Base-by-base conservation (phyloP, 35 echinoderm and acorn worm genomes). In the Apostichopus japonicus region DNA sequence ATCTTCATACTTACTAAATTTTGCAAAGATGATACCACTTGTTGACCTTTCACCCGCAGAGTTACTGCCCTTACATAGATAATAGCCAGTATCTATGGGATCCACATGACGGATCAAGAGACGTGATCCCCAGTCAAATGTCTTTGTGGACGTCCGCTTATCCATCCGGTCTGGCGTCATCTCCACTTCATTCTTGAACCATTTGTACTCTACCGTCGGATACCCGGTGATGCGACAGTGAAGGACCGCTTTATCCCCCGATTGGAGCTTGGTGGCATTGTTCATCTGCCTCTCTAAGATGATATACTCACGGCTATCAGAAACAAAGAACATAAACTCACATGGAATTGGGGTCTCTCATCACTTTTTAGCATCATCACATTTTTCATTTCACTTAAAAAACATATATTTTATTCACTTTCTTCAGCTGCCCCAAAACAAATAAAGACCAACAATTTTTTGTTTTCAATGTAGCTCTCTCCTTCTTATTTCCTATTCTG, bases 21-120 rank as follows among this genome's bases (percentile, higher is more conserved):
- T 96, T 33, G 90, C 97, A 92, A 92, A 95, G 55, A 99, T 61
- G 23, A 96, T 99, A 19, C 97, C 97, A 5, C 91, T 96, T 5
- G 95, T 93, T 21, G 93, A 93, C 23, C 79, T 57, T 56, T 78
- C 89, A 13, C 97, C 97, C 15, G 92, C 93, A 78, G 24, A 23
- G 25, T 96, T 99, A 24, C 92, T 79, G 1, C 88, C 97, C 52
- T 79, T 81, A 81, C 97, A 99, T 61, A 79, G 82, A 24, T 99
- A 99, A 71, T 99, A 99, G 5, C 95, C 97, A 19, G 90, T 99
- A 63, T 99, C 97, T 7, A 93, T 96, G 0, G 95, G 95, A 53
- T 99, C 93, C 51, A 99, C 97, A 86, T 93, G 91, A 24, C 72
- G 84, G 6, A 99, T 99, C 16, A 87, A 92, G 24, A 99, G 83